Conservation (phyloP, 2,797 vertebrate species). For the Lateolabrax maculatus region DNA sequence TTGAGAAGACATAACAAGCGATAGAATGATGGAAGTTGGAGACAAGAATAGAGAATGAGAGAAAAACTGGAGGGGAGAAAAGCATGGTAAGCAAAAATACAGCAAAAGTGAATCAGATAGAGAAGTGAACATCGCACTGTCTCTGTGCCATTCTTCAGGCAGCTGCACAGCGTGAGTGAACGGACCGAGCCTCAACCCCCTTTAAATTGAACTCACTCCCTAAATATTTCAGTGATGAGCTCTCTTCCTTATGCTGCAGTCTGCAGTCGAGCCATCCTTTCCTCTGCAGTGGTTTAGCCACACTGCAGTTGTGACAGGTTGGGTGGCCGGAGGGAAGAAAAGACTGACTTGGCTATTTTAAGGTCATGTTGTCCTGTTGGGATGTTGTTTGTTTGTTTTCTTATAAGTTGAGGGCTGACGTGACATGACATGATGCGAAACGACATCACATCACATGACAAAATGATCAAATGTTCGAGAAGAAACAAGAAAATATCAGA, state of each 20-base stretch:
- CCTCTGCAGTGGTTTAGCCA: slow-evolving; percentile 75
- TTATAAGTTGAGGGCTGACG: slow-evolving; percentile 37
- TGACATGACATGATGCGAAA: slow-evolving; percentile 13
- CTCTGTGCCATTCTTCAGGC: slow-evolving; percentile 50
- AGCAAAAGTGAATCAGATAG: slow-evolving; percentile 31
- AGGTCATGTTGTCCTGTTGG: slow-evolving; percentile 74
- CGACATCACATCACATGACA: slow-evolving; percentile 10
- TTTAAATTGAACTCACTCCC: slow-evolving; percentile 78
- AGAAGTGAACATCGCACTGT: slow-evolving; percentile 16
- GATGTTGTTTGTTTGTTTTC: slow-evolving; percentile 69
- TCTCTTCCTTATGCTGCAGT: slow-evolving; percentile 77
- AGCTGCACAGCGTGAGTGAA: slow-evolving; percentile 72
- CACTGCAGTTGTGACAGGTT: slow-evolving; percentile 81
- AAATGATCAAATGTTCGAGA: slow-evolving; percentile 17
- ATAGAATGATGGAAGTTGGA: slow-evolving; percentile 37
- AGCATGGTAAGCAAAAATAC: slow-evolving; percentile 6
- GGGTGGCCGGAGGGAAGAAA: slow-evolving; percentile 68
- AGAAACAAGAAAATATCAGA: slow-evolving; percentile 4
- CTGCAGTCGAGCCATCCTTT: slow-evolving; percentile 75
- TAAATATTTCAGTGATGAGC: slow-evolving; percentile 87
- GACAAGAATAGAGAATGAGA: slow-evolving; percentile 31
- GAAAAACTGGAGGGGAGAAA: not conserved
- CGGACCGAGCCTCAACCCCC: slow-evolving; percentile 64
- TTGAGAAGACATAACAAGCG: slow-evolving; percentile 54
- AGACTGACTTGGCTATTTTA: slow-evolving; percentile 73